phyloP scores from a whole-genome alignment of 2,888 invertebrate species.

The Hemaris fuciformis region DNA sequence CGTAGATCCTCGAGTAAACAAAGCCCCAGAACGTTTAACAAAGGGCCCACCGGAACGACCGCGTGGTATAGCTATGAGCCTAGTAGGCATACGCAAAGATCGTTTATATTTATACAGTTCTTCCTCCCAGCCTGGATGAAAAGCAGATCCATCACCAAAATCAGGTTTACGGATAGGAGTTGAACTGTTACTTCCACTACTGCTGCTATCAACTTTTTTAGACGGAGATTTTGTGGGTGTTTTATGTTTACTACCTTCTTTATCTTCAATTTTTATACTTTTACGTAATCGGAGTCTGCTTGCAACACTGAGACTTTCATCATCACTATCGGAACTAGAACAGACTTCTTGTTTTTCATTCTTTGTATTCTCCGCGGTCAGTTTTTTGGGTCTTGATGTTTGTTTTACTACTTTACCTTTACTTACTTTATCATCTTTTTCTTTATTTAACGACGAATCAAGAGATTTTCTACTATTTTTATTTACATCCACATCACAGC shows the following conservation, averaged over 20 bases:
- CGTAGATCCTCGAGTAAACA: slow-evolving; percentile 85
- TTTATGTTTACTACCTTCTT: slow-evolving; percentile 45
- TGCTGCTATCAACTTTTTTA: slow-evolving; percentile 59
- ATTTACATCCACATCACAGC: slow-evolving; percentile 72
- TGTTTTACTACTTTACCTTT: slow-evolving; percentile 56
- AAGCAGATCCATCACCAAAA: slow-evolving; percentile 87
- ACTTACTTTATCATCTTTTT: slow-evolving; percentile 54
- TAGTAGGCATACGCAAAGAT: slow-evolving; percentile 90
- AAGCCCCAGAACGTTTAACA: slow-evolving; percentile 51
- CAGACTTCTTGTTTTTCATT: slow-evolving; percentile 53
- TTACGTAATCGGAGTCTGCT: slow-evolving; percentile 73
- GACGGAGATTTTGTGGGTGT: slow-evolving; percentile 57
- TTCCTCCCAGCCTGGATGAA: slow-evolving; percentile 91
- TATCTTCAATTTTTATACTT: slow-evolving; percentile 72
- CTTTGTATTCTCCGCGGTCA: slow-evolving; percentile 58
- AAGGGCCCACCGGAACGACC: slow-evolving; percentile 82
- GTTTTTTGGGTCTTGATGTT: slow-evolving; percentile 53
- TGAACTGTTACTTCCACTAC: slow-evolving; percentile 56
- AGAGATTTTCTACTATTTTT: slow-evolving; percentile 65
- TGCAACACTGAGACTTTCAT: slow-evolving; percentile 63
- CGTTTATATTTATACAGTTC: slow-evolving; percentile 91
- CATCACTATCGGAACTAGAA: slow-evolving; percentile 69
- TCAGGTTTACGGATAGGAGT: slow-evolving; percentile 78
- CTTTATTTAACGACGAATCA: slow-evolving; percentile 49
- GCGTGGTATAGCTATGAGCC: slow-evolving; percentile 89